Conservation (phyloP, 2,797 vertebrate genomes). For the Spondyliosoma cantharus region DNA sequence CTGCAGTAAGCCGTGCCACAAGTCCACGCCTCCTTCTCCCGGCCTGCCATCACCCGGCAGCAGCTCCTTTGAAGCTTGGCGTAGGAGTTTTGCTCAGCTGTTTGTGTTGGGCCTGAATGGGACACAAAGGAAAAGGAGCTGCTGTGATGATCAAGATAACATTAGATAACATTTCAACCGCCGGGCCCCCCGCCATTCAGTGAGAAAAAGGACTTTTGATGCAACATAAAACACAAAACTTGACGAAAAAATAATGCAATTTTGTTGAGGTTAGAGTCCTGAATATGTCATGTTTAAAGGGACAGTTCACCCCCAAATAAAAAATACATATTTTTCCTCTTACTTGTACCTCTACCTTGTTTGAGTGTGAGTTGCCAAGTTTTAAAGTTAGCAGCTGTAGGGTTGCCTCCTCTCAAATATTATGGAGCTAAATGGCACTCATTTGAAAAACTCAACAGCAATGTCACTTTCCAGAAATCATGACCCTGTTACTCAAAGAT, state of each 20-base stretch:
- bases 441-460: no score
- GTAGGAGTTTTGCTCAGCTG: slow-evolving; percentile 38
- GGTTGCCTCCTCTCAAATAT: no score
- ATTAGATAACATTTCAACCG: neutral
- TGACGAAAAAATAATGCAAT: neutral
- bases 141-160: slow-evolving; percentile 17
- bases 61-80: slow-evolving; percentile 49
- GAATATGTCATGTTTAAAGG: no score
- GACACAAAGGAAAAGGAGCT: slow-evolving; percentile 8
- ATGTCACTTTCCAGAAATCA: no score
- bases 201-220: neutral
- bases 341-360: no score
- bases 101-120: slow-evolving; percentile 10
- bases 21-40: slow-evolving; percentile 35
- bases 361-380: no score
- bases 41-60: slow-evolving; percentile 40
- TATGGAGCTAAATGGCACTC: no score
- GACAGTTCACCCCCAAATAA: no score
- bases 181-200: slow-evolving; percentile 4
- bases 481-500: no score
- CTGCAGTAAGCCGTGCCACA: slow-evolving; percentile 32
- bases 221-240: neutral
- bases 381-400: no score
- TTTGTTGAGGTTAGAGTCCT: neutral
- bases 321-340: no score